Evolutionary conservation across 2,888 invertebrate genomes (phyloP).

Genomic region (Melikaiella ostensackeni): DNA sequence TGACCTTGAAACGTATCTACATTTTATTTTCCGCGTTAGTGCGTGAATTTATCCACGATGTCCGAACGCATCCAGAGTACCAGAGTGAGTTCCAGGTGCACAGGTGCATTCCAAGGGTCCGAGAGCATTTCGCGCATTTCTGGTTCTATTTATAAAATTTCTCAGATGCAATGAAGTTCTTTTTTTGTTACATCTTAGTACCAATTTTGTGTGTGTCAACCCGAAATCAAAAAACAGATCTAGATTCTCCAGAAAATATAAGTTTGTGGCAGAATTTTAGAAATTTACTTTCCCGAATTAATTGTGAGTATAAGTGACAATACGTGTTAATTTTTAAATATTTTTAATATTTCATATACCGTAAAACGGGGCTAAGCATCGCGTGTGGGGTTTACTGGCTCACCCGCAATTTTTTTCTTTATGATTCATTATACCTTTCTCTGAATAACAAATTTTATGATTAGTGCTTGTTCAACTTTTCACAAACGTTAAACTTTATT

Average conservation of each 20-base stretch:
- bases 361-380: too few species aligned
- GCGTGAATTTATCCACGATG: conserved; percentile 3
- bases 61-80: conserved; percentile 15
- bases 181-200: conserved; percentile 2
- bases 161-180: conserved; percentile 1
- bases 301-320: conserved; percentile 56
- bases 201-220: conserved; percentile 7
- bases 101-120: conserved; percentile 3
- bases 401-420: too few species aligned
- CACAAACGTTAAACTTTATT: too few species aligned
- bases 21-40: conserved; percentile 35
- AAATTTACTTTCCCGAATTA: conserved; percentile 45
- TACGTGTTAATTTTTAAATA: not conserved
- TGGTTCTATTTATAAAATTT: not conserved
- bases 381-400: too few species aligned
- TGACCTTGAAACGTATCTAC: conserved; percentile 12
- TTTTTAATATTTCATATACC: too few species aligned
- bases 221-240: conserved; percentile 54
- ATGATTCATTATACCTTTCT: too few species aligned
- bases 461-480: too few species aligned
- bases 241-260: conserved; percentile 60
- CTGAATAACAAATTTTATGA: too few species aligned
- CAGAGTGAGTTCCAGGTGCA: conserved; percentile 23
- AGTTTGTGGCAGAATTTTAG: conserved; percentile 53
- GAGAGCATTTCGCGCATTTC: not conserved